Evolutionary conservation across 2,113 vertebrate genomes (phyloP).

Genomic region (Paramisgurnus dabryanus): DNA sequence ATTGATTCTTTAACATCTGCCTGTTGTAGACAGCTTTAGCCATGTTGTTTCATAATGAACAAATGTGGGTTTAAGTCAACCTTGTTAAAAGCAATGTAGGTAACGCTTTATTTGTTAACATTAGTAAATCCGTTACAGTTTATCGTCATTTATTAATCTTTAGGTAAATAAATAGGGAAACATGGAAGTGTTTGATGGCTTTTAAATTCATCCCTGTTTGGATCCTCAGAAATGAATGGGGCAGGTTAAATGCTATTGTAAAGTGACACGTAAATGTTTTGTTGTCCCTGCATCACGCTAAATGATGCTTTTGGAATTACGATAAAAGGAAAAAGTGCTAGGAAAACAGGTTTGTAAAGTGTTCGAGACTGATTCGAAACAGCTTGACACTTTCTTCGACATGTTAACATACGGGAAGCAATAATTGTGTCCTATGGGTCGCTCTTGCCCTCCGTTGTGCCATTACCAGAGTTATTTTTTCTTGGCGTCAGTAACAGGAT

Average conservation of each 20-base stretch:
- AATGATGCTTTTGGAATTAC: background rate
- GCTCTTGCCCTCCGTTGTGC: slow-evolving; percentile 40
- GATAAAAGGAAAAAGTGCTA: slow-evolving; percentile 17
- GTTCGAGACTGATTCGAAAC: slow-evolving; percentile 51
- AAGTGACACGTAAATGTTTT: background rate
- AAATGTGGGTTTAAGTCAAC: slow-evolving; percentile 18
- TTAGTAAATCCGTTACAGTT: too few relatives aligned
- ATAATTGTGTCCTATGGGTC: slow-evolving; percentile 60
- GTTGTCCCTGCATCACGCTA: background rate
- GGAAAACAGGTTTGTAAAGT: slow-evolving; percentile 38
- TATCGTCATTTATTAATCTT: too few relatives aligned
- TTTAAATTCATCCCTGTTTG: too few relatives aligned
- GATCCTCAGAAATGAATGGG: too few relatives aligned
- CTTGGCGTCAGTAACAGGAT: slow-evolving; percentile 55
- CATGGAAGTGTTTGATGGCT: too few relatives aligned
- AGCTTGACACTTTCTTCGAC: slow-evolving; percentile 52
- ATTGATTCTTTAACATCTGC: background rate
- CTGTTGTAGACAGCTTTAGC: background rate
- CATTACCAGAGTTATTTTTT: slow-evolving; percentile 48
- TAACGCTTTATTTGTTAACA: too few relatives aligned
- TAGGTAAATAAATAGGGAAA: too few relatives aligned
- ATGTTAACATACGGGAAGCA: slow-evolving; percentile 58
- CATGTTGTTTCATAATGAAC: background rate
- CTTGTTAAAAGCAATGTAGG: slow-evolving; percentile 23
- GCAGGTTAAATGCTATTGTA: too few relatives aligned